phyloP scores from a whole-genome alignment of 37 sponge, comb jelly and placozoan genomes.

The Oopsacas minuta region DNA sequence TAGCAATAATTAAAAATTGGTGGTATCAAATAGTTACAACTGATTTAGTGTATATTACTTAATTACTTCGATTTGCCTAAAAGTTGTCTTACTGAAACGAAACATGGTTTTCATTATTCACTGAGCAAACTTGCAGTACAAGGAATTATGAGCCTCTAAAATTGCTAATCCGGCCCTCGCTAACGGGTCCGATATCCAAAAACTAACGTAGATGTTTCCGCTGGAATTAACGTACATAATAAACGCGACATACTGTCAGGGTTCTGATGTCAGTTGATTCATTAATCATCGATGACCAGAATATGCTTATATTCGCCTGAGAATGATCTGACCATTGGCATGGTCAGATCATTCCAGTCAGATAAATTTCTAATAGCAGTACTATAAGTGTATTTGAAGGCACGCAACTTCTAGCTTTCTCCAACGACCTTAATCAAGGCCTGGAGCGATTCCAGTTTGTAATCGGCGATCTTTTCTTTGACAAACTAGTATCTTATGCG shows the following conservation, averaged over 20 bases:
- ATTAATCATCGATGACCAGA: not conserved
- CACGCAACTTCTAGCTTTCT: not conserved
- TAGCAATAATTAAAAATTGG: too few species aligned
- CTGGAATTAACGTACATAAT: not conserved
- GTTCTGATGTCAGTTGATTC: not conserved
- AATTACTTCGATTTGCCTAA: too few species aligned
- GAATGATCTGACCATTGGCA: not conserved
- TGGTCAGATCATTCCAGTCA: too few species aligned
- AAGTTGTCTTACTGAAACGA: too few species aligned
- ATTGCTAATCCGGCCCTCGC: too few species aligned
- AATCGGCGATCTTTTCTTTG: not conserved
- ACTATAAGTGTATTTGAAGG: not conserved
- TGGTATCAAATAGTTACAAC: too few species aligned
- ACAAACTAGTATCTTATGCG: not conserved
- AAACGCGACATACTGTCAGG: not conserved
- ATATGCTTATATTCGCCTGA: not conserved
- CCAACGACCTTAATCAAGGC: not conserved
- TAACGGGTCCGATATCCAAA: not conserved
- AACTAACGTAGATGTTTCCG: not conserved
- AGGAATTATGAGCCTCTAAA: too few species aligned
- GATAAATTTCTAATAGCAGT: not conserved
- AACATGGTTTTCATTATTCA: too few species aligned
- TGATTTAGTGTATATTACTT: too few species aligned
- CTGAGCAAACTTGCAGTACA: too few species aligned
- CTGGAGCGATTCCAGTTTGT: not conserved